Conservation (phyloP, 1,140 invertebrate species). For the Zaprionus camerounensis region DNA sequence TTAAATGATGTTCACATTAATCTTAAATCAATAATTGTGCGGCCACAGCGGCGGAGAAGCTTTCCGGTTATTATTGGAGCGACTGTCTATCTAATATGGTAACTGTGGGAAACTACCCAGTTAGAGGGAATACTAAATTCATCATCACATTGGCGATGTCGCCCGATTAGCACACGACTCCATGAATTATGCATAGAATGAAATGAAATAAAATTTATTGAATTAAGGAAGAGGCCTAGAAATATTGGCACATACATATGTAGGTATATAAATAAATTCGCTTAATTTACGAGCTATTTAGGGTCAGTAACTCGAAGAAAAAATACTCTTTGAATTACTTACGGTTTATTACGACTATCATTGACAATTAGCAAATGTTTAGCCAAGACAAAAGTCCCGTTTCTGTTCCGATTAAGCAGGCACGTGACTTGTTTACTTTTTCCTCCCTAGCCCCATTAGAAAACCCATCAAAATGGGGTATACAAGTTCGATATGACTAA, state of each 20-base stretch:
- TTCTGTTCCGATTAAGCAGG: slow-evolving; percentile 9
- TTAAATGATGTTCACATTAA: slow-evolving; percentile 18
- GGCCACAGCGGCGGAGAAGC: neutral
- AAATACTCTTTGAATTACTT: neutral
- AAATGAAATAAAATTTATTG: slow-evolving; percentile 13
- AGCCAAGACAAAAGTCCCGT: slow-evolving; percentile 22
- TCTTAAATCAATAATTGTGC: slow-evolving; percentile 13
- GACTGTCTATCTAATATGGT: slow-evolving; percentile 12
- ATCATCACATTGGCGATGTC: slow-evolving; percentile 42
- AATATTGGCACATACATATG: neutral
- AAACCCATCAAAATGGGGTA: neutral
- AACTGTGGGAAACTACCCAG: slow-evolving; percentile 59
- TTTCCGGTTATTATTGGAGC: slow-evolving; percentile 45
- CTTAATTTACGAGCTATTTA: neutral
- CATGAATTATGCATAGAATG: slow-evolving; percentile 43
- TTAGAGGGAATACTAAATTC: slow-evolving; percentile 37
- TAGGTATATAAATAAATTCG: neutral
- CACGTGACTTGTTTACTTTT: slow-evolving; percentile 37
- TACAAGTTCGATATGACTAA: slow-evolving; percentile 26
- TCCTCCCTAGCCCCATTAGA: slow-evolving; percentile 7
- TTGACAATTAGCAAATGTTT: slow-evolving; percentile 7
- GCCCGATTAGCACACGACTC: slow-evolving; percentile 51
- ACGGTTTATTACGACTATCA: slow-evolving; percentile 3
- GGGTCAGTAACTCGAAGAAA: slow-evolving; percentile 38
- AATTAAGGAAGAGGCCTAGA: slow-evolving; percentile 20